Evolutionary conservation across 2,888 invertebrate species (phyloP).

Genomic region (Stramonita haemastoma): DNA sequence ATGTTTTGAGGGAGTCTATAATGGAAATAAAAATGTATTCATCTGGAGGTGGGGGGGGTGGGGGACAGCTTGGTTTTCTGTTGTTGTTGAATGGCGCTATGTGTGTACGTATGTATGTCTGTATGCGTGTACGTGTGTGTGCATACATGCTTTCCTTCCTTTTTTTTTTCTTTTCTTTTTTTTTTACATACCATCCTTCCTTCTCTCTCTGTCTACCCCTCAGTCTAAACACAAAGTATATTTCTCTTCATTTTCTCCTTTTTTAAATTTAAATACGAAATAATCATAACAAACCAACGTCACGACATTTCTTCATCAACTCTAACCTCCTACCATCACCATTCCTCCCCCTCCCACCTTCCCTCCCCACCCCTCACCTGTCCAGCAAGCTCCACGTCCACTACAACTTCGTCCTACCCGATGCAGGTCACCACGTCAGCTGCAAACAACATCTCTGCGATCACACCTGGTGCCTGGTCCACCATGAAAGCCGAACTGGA

Average conservation of each 20-base stretch:
- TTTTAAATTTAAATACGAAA: not conserved
- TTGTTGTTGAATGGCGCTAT: not conserved
- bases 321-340: constrained; percentile 61
- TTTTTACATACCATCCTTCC: not conserved
- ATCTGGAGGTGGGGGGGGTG: not conserved
- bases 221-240: not conserved
- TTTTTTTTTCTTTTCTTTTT: no score
- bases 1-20: not conserved
- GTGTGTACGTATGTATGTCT: not conserved
- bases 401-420: constrained; percentile 21
- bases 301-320: constrained; percentile 67
- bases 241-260: not conserved
- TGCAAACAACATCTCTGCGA: constrained; percentile 33
- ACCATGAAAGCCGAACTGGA: constrained; percentile 37
- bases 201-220: not conserved
- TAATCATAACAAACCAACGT: constrained; percentile 61
- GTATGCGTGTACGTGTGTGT: not conserved
- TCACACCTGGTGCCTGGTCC: constrained; percentile 11
- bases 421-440: not conserved
- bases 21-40: not conserved
- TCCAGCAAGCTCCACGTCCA: constrained; percentile 33
- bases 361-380: no score
- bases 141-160: not conserved
- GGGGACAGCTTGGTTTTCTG: not conserved
- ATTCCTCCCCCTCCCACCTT: no score